A percentile compares a stretch with the other conserved stretches of the same genome.
phyloP scores from a whole-genome alignment of 2,888 invertebrate genomes.

The Quadriops clusia region DNA sequence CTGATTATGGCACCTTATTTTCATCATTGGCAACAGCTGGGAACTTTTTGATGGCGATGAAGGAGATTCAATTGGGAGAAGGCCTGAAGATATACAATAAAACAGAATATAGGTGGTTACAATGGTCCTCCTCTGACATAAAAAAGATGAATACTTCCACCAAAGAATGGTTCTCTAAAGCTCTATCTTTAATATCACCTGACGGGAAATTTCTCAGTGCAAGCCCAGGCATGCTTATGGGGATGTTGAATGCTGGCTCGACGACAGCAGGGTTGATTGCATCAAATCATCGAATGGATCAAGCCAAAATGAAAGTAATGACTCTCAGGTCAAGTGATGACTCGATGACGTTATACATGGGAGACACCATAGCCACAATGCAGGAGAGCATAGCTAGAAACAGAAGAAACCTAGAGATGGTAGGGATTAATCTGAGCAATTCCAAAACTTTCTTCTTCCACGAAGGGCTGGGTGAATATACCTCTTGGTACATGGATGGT shows the following conservation, averaged over 20 bases:
- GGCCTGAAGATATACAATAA: too few relatives aligned
- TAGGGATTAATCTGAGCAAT: conserved; percentile 16
- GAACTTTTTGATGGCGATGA: conserved; percentile 13
- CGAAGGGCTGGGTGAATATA: conserved; percentile 16
- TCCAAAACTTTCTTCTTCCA: conserved; percentile 17
- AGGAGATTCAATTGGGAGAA: conserved; percentile 14
- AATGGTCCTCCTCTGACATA: too few relatives aligned
- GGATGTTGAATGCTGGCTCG: conserved; percentile 19
- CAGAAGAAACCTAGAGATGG: too few relatives aligned
- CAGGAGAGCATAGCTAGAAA: conserved; percentile 3
- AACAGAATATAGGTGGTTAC: too few relatives aligned
- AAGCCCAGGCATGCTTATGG: conserved; percentile 21
- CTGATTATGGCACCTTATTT: too few relatives aligned
- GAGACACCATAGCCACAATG: too few relatives aligned
- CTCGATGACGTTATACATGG: conserved; percentile 13
- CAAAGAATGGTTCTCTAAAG: too few relatives aligned
- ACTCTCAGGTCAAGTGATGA: conserved; percentile 14
- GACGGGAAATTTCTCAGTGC: conserved; percentile 10
- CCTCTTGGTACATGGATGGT: conserved; percentile 19
- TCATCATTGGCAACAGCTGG: conserved; percentile 10
- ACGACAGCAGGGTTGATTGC: conserved; percentile 18
- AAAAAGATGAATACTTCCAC: too few relatives aligned
- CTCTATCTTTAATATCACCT: neutral
- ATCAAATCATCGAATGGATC: conserved; percentile 10
- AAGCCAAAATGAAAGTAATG: conserved; percentile 8